Base-by-base conservation (phyloP, 1,140 invertebrate species). In the Trinorchestia longiramus region DNA sequence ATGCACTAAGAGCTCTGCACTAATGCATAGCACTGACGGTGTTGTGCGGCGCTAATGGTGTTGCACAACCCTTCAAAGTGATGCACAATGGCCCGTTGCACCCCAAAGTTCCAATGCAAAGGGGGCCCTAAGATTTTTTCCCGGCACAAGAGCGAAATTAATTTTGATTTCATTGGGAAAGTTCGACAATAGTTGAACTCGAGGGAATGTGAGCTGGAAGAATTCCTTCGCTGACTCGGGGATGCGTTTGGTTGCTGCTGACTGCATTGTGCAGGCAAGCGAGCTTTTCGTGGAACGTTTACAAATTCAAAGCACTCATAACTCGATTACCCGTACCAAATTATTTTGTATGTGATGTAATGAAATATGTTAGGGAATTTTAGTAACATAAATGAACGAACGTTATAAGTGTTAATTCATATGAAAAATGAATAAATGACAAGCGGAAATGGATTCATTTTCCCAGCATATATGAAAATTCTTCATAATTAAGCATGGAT, bases 41-140 rank as follows among this genome's bases (percentile, higher is more conserved):
- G 92, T 94, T 94, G 92, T 43, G 43, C 43, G 43, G 92, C 43
- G 43, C 92, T 94, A 94, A 94, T 94, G 92, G 92, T 94, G 92
- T 47, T 47, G 92, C 44, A 47, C 92, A 94, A 45, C 92, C 92
- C 92, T 94, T 45, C 43, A 40, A 53, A 94, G 92, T 47, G 92
- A 94, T 94, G 92, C 92, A 94, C 92, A 94, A 94, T 94, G 92
- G 92, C 43, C 92, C 92, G 92, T 94, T 94, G 43, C 92, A 94
- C 92, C 43, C 92, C 92, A 94, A 47, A 42, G 44, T 94, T 94
- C 92, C 36, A 40, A 45, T 45, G 92, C 92, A 94, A 90, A 94
- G 92, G 92, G 92, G 92, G 43, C 92, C 44, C 43, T 43, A 94
- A 45, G 44, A 94, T 17, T 94, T 94, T 94, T 94, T 94, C 92